phyloP scores from a whole-genome alignment of 2,888 invertebrate species.

The Drosophila multiciliata region DNA sequence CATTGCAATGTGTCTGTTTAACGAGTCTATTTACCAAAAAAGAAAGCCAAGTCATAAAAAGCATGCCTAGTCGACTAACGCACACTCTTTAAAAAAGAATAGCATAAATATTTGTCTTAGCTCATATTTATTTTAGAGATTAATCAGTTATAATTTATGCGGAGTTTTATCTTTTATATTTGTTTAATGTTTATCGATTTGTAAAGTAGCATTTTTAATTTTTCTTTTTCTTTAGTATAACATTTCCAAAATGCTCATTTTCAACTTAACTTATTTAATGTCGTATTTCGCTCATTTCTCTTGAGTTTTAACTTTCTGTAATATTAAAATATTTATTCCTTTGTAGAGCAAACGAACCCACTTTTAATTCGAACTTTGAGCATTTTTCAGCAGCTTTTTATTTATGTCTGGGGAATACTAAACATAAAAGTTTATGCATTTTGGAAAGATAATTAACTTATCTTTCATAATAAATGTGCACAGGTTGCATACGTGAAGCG shows the following conservation, averaged over 20 bases:
- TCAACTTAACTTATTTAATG: not conserved
- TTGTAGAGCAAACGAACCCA: not conserved
- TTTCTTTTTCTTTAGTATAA: not conserved
- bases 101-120: not conserved
- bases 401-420: not conserved
- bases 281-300: not conserved
- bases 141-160: not conserved
- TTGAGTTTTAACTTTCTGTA: not conserved
- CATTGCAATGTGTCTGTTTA: constrained; percentile 75
- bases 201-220: not conserved
- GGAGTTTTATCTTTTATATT: not conserved
- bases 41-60: constrained; percentile 40
- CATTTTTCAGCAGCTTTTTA: not conserved
- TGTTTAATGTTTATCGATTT: not conserved
- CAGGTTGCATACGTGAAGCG: not conserved
- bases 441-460: not conserved
- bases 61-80: constrained; percentile 36
- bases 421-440: not conserved
- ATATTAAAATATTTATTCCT: not conserved
- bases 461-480: not conserved
- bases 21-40: constrained; percentile 67
- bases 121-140: not conserved
- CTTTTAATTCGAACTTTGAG: not conserved
- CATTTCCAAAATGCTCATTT: not conserved
- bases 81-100: constrained; percentile 27